Evolutionary conservation across 2,797 vertebrate genomes (phyloP).

Genomic region (Catharus ustulatus): DNA sequence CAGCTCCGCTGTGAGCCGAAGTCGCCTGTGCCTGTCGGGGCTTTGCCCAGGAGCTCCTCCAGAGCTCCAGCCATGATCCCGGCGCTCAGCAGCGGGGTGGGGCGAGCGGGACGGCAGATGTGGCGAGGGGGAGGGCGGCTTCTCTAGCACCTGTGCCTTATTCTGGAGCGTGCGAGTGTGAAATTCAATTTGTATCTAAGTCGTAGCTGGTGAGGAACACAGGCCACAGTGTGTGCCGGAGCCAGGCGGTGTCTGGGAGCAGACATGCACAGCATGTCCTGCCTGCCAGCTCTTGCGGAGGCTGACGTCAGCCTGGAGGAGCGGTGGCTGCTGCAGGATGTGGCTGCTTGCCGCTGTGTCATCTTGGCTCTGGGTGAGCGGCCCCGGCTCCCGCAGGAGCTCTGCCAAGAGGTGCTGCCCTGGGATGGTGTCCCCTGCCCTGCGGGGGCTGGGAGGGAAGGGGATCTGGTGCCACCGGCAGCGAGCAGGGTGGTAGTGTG

Average conservation of each 20-base stretch:
- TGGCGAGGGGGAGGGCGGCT: background rate
- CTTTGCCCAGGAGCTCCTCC: background rate
- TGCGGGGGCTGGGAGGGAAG: accelerated
- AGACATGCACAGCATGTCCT: constrained; percentile 5
- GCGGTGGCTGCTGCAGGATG: constrained; percentile 47
- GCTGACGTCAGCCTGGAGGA: constrained; percentile 55
- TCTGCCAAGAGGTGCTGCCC: background rate
- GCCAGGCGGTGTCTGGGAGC: background rate
- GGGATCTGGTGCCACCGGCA: background rate
- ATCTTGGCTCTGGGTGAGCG: background rate
- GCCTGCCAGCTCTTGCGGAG: constrained; percentile 41
- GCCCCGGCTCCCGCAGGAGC: background rate
- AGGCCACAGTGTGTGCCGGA: background rate
- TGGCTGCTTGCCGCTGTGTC: constrained; percentile 5
- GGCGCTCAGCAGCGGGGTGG: accelerated
- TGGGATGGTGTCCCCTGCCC: background rate
- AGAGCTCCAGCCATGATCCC: background rate
- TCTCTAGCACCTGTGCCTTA: background rate
- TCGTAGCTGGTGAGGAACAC: background rate
- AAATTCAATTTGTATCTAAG: background rate
- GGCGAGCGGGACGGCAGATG: background rate
- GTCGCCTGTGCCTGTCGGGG: background rate
- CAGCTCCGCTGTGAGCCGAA: accelerated
- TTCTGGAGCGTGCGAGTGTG: background rate
- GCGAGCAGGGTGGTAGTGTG: accelerated